These are phyloP conservation scores for Lordiphosa collinella DNA, from an alignment of 1,140 invertebrate genomes.

Conservation along the genomic window DNA sequence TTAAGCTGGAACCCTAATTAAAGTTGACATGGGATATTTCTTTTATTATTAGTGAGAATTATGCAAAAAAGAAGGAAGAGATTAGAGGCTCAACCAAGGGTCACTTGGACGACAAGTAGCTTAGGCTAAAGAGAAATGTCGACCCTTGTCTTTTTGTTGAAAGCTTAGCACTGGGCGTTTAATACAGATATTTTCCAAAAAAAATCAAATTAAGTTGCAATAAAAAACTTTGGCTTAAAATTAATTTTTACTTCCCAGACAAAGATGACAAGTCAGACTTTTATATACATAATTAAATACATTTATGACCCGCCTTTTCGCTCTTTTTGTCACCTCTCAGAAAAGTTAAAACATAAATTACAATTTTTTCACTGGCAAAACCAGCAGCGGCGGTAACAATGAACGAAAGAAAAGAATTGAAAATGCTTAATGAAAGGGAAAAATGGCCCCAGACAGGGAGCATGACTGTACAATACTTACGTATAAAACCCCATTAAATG, in stretches of 20 bases:
- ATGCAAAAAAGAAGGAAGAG: slow-evolving; percentile 27
- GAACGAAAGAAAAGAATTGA: slow-evolving; percentile 42
- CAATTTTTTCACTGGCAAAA: slow-evolving; percentile 24
- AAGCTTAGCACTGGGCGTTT: slow-evolving; percentile 37
- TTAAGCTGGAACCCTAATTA: slow-evolving; percentile 59
- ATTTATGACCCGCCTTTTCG: slow-evolving; percentile 8
- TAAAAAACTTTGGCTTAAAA: slow-evolving; percentile 35
- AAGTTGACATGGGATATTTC: slow-evolving; percentile 67
- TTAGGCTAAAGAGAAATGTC: slow-evolving; percentile 26
- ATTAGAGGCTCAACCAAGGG: slow-evolving; percentile 71
- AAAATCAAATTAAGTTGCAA: slow-evolving; percentile 16
- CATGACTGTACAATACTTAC: slow-evolving; percentile 5
- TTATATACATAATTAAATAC: slow-evolving; percentile 70
- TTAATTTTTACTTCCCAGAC: slow-evolving; percentile 49
- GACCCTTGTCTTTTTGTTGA: slow-evolving; percentile 51
- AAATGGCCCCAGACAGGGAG: slow-evolving; percentile 28
- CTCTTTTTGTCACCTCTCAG: slow-evolving; percentile 35
- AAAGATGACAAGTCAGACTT: slow-evolving; percentile 53
- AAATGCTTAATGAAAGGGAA: slow-evolving; percentile 65
- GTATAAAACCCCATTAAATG: slow-evolving; percentile 4
- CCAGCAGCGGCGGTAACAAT: slow-evolving; percentile 2
- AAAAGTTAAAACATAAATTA: slow-evolving; percentile 63
- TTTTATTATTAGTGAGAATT: slow-evolving; percentile 34
- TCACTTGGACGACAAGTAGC: slow-evolving; percentile 25
- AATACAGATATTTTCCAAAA: slow-evolving; percentile 38